phyloP scores from a whole-genome alignment of 2,888 invertebrate species.

The Ennomos fuscantarius region DNA sequence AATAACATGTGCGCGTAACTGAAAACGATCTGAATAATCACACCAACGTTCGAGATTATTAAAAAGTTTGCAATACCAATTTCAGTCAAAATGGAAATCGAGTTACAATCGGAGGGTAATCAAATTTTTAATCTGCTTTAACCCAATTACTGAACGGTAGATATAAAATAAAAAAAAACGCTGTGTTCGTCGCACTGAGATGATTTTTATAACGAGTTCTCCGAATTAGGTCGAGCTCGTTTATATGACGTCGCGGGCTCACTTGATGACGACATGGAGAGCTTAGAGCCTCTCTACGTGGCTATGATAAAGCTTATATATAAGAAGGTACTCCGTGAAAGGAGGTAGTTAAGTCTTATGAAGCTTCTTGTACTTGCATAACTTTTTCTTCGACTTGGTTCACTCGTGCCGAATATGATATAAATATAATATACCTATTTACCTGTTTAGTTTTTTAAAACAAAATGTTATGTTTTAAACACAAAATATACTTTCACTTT shows the following conservation, averaged over 20 bases:
- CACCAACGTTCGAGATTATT: slow-evolving; percentile 37
- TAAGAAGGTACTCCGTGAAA: slow-evolving; percentile 40
- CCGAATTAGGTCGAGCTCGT: slow-evolving; percentile 48
- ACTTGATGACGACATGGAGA: slow-evolving; percentile 45
- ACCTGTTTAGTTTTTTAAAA: slow-evolving; percentile 1
- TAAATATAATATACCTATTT: neutral
- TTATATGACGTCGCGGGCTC: slow-evolving; percentile 41
- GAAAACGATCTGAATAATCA: slow-evolving; percentile 33
- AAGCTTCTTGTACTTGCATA: slow-evolving; percentile 37
- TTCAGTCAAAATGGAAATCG: slow-evolving; percentile 44
- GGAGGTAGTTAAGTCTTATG: slow-evolving; percentile 43
- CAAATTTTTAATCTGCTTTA: slow-evolving; percentile 46
- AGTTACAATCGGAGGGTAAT: slow-evolving; percentile 45
- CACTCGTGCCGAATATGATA: slow-evolving; percentile 20
- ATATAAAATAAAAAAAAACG: slow-evolving; percentile 36
- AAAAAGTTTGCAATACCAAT: slow-evolving; percentile 43
- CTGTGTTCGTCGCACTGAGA: slow-evolving; percentile 29
- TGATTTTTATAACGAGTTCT: slow-evolving; percentile 46
- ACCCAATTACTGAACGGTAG: slow-evolving; percentile 41
- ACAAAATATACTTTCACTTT: too few relatives aligned
- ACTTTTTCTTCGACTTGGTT: slow-evolving; percentile 39
- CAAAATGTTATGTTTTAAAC: neutral
- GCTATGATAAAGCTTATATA: slow-evolving; percentile 37
- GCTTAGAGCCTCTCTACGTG: slow-evolving; percentile 37
- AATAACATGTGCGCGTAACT: slow-evolving; percentile 23